Evolutionary conservation across 2,888 invertebrate genomes (phyloP).

Genomic region (Tetheella fluctuosa): DNA sequence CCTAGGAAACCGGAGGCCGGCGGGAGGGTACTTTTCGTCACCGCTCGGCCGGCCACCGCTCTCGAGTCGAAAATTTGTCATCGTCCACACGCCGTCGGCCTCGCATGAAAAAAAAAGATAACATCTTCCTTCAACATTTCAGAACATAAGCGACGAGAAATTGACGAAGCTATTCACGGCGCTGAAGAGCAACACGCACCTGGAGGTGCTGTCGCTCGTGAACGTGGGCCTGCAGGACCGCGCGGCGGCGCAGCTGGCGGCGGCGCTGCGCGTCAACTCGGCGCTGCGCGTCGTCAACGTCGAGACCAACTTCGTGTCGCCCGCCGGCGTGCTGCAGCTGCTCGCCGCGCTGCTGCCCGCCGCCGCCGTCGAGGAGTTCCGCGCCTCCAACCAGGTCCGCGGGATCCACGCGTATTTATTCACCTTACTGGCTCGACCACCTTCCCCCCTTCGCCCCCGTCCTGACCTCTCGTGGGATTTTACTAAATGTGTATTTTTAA

Average conservation of each 20-base stretch:
- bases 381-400: conserved; percentile 99
- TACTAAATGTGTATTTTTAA: too few relatives aligned
- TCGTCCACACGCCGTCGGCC: too few relatives aligned
- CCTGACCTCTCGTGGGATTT: too few relatives aligned
- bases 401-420: too few relatives aligned
- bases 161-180: conserved; percentile 95
- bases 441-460: too few relatives aligned
- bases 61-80: too few relatives aligned
- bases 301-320: conserved; percentile 98
- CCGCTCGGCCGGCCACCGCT: too few relatives aligned
- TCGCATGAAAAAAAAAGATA: too few relatives aligned
- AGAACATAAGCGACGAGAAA: conserved; percentile 99
- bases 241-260: conserved; percentile 91
- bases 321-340: conserved; percentile 92
- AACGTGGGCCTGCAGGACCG: conserved; percentile 95
- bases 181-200: conserved; percentile 94
- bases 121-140: conserved; percentile 65
- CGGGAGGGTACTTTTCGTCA: too few relatives aligned
- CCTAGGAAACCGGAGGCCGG: too few relatives aligned
- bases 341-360: conserved; percentile 94
- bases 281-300: conserved; percentile 93
- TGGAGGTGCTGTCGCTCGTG: conserved; percentile 95
- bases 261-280: conserved; percentile 91
- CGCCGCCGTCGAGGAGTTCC: conserved; percentile 95
- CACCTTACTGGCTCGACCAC: too few relatives aligned